Base-by-base conservation (phyloP, 2,888 invertebrate species). In the Ceraclea dissimilis region DNA sequence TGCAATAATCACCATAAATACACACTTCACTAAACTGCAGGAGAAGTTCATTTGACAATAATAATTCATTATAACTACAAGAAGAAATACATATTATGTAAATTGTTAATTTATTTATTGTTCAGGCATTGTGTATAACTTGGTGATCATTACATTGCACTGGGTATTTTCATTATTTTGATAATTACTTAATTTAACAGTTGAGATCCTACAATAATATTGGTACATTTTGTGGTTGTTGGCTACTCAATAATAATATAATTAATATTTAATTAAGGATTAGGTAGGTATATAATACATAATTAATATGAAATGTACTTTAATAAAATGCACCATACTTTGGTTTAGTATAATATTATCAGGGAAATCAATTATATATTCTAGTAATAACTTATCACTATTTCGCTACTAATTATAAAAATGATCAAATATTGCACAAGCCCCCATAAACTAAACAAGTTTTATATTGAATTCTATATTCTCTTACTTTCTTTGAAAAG, bases 161-260 rank as follows among this genome's bases (percentile, higher is more conserved):
- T n/a, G n/a, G n/a, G n/a, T n/a, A n/a, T n/a, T n/a, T n/a, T n/a
- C n/a, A n/a, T n/a, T n/a, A n/a, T n/a, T n/a, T n/a, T n/a, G n/a
- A n/a, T n/a, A n/a, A n/a, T n/a, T n/a, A n/a, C n/a, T n/a, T n/a
- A n/a, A n/a, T n/a, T n/a, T n/a, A n/a, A n/a, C 10, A 26, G 10
- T 51, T 51, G 43, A 33, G 26, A 51, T 44, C 49, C 59, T 59
- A 59, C 59, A 31, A 52, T 44, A 60, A 60, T 60, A 60, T 60
- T 60, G 60, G 60, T 60, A 57, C 60, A 57, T 53, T 60, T 60
- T 49, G 34, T 55, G 31, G 50, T 52, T 11, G 46, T 46, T 20
- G 18, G 6, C 44, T 46, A 46, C 19, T 39, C 19, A 19, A 46
- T 46, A 46, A 16, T 46, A 19, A 16, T 16, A 2, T 43, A 43